Conservation (phyloP, 2,113 vertebrate species). For the Chiloscyllium plagiosum region DNA sequence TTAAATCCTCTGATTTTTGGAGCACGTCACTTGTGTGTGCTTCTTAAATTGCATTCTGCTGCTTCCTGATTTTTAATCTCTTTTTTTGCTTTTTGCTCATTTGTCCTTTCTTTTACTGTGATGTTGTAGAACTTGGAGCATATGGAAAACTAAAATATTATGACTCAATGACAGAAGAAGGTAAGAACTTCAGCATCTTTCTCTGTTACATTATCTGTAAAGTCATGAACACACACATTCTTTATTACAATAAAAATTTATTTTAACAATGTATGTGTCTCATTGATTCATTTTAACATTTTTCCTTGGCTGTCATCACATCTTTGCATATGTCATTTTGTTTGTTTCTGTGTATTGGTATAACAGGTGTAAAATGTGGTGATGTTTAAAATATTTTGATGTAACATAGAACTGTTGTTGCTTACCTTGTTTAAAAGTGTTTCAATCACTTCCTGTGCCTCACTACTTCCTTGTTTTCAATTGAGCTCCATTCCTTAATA, state of each 20-base stretch:
- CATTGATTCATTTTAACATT: slow-evolving; percentile 27
- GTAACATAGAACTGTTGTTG: not conserved
- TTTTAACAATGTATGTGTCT: slow-evolving; percentile 12
- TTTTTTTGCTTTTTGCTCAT: slow-evolving; percentile 48
- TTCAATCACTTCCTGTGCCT: slow-evolving; percentile 7
- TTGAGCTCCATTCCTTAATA: slow-evolving; percentile 1
- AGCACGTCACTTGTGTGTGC: slow-evolving; percentile 21
- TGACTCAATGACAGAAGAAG: slow-evolving; percentile 99
- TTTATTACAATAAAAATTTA: slow-evolving; percentile 31
- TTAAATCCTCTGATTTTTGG: slow-evolving; percentile 5
- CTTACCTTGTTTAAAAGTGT: slow-evolving; percentile 26
- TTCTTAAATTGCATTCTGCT: slow-evolving; percentile 32
- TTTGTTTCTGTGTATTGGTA: slow-evolving; percentile 32
- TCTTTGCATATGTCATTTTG: slow-evolving; percentile 20
- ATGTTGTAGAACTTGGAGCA: slow-evolving; percentile 98
- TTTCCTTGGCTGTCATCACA: not conserved
- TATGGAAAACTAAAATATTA: slow-evolving; percentile 99
- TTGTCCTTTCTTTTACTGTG: slow-evolving; percentile 87
- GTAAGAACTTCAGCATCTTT: slow-evolving; percentile 84
- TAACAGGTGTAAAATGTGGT: not conserved
- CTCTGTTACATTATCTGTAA: slow-evolving; percentile 54
- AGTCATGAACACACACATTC: slow-evolving; percentile 25
- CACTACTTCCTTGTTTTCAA: slow-evolving; percentile 31
- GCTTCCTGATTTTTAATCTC: slow-evolving; percentile 37
- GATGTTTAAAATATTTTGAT: slow-evolving; percentile 16